These are phyloP conservation scores for Neoaliturus tenellus DNA, from an alignment of 2,888 invertebrate genomes.

Conservation along the genomic window DNA sequence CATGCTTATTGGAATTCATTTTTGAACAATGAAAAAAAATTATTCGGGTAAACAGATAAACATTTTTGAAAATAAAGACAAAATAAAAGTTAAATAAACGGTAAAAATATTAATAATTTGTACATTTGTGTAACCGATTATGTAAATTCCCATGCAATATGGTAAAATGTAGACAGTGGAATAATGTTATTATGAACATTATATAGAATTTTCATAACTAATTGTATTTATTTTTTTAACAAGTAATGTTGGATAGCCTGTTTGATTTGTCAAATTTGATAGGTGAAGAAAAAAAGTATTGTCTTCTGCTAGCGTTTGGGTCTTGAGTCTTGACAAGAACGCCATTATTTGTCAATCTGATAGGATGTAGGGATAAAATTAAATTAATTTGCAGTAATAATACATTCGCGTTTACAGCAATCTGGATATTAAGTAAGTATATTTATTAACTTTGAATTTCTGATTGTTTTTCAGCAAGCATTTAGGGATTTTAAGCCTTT, in stretches of 20 bases:
- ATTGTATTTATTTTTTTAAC: no score
- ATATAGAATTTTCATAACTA: no score
- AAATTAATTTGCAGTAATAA: background rate
- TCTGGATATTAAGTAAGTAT: background rate
- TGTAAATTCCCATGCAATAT: no score
- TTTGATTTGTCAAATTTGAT: background rate
- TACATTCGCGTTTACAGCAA: background rate
- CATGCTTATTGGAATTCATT: no score
- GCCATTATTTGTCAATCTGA: slow-evolving; percentile 37
- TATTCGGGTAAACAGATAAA: no score
- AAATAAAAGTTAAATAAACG: no score
- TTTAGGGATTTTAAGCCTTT: background rate
- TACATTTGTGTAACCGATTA: no score
- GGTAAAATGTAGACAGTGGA: no score
- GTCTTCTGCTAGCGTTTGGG: slow-evolving; percentile 41
- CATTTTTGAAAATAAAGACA: no score
- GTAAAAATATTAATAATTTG: no score
- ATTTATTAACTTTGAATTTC: background rate
- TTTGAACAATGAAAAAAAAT: no score
- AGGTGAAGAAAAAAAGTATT: background rate
- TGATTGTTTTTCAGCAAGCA: background rate
- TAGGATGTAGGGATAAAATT: slow-evolving; percentile 18
- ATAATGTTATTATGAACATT: no score
- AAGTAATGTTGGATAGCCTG: background rate
- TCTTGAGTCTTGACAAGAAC: slow-evolving; percentile 20